Evolutionary conservation across 2,797 vertebrate species (phyloP).

Genomic region (Falco peregrinus): DNA sequence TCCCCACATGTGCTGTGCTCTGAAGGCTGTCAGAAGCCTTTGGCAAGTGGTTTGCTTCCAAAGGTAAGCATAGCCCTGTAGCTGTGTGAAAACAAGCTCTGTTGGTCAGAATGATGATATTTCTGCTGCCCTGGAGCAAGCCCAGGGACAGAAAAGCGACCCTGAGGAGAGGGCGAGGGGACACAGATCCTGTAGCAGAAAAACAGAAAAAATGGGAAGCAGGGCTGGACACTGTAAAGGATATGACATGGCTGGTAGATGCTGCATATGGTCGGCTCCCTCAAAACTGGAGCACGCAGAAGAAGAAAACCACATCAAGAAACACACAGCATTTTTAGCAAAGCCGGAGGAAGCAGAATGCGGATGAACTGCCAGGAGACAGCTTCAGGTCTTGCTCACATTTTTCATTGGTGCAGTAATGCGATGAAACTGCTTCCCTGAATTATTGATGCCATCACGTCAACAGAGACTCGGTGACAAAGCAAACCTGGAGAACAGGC

Average conservation of each 20-base stretch:
- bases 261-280: not conserved
- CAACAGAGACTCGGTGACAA: slow-evolving; percentile 33
- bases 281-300: not conserved
- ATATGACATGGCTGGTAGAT: not conserved
- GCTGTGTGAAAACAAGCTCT: not conserved
- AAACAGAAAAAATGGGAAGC: not conserved
- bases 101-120: not conserved
- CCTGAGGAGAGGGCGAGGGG: not conserved
- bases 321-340: not conserved
- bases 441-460: slow-evolving; percentile 45
- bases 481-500: not conserved
- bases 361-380: not conserved
- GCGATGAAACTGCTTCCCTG: slow-evolving; percentile 15
- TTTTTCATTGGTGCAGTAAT: not conserved
- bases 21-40: not conserved
- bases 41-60: not conserved
- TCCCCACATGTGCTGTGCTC: not conserved
- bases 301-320: not conserved
- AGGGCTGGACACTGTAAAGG: not conserved
- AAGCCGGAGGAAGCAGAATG: not conserved
- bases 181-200: not conserved
- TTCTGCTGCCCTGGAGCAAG: not conserved
- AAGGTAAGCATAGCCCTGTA: not conserved
- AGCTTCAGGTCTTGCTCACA: not conserved
- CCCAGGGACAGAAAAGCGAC: not conserved